A percentile compares a stretch with the other conserved stretches of the same genome.
Evolutionary conservation across 2,888 invertebrate genomes (phyloP).

Genomic region (Macrosoma leucophasiata): DNA sequence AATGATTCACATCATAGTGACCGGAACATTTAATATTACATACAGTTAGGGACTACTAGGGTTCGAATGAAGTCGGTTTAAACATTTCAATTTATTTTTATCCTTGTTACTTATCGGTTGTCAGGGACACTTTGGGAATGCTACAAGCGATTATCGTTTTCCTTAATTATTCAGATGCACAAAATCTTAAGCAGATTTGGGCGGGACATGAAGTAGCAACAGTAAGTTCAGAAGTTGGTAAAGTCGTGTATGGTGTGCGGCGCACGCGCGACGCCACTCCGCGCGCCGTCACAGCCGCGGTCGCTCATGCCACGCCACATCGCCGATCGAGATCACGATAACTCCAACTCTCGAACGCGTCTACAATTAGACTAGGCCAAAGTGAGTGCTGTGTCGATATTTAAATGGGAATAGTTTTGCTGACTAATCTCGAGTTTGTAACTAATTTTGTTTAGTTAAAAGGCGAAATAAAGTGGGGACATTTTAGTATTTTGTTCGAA

Average conservation of each 20-base stretch:
- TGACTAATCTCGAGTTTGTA: too few species aligned
- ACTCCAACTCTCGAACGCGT: constrained; percentile 11
- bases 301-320: constrained; percentile 44
- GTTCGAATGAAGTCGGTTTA: too few species aligned
- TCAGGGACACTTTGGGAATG: too few species aligned
- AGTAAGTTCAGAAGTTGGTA: constrained; percentile 25
- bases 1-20: too few species aligned
- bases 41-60: too few species aligned
- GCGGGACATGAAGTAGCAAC: constrained; percentile 24
- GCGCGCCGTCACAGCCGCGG: constrained; percentile 48
- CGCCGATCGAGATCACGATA: constrained; percentile 41
- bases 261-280: constrained; percentile 71
- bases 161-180: constrained; percentile 4
- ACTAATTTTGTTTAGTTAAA: constrained; percentile 1
- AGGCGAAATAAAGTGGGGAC: too few species aligned
- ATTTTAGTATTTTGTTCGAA: too few species aligned
- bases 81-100: background rate
- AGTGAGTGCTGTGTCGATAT: too few species aligned
- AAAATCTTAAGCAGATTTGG: constrained; percentile 15
- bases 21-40: too few species aligned
- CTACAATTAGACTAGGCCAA: too few species aligned
- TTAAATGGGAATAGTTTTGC: constrained; percentile 4
- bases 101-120: constrained; percentile 4
- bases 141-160: too few species aligned
- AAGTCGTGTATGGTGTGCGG: constrained; percentile 31